Base-by-base conservation (phyloP, 1,140 invertebrate genomes). In the Eriosoma lanigerum region DNA sequence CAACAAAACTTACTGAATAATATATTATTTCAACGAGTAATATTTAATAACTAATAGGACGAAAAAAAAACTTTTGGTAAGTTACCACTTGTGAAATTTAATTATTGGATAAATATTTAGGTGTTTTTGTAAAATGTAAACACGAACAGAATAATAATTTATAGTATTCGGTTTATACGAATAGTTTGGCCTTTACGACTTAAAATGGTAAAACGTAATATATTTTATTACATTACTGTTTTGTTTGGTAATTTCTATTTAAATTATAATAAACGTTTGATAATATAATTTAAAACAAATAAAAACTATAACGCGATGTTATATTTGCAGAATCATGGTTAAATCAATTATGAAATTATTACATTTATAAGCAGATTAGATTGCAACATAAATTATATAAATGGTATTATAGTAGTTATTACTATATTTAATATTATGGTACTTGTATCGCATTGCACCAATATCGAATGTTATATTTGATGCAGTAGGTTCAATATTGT, bases 371-470 rank as follows among this genome's bases (percentile, higher is more conserved):
- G 44, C 66, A 68, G 13, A 48, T 48, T 68, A 15, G 44, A 26
- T 66, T 26, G 24, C 38, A 48, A 48, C 5, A 12, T 8, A 58
- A 21, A 24, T 13, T 3, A 24, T 21, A 56, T 46, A 6, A 17
- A 46, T 44, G 24, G 24, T 24, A 48, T 9, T 19, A 29, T 32
- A 32, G 26, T 19, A 13, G 17, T 32, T 32, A 29, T 15, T 62
- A 32, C 2, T 26, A 0, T n/a, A 32, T 24, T 1, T 62, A 62
- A 29, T 4, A 8, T 9, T 3, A 48, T 15, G 46, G 21, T 10
- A 5, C 44, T 24, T n/a, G 24, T 68, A 68, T 68, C 66, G 66
- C 66, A 68, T 68, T 68, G 66, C 66, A 48, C 66, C 66, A 68
- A 68, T 68, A 68, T 68, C 15, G 44, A 48, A 68, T 68, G 15